Base-by-base conservation (phyloP, 2,113 vertebrate species). In the Eclectus roratus region DNA sequence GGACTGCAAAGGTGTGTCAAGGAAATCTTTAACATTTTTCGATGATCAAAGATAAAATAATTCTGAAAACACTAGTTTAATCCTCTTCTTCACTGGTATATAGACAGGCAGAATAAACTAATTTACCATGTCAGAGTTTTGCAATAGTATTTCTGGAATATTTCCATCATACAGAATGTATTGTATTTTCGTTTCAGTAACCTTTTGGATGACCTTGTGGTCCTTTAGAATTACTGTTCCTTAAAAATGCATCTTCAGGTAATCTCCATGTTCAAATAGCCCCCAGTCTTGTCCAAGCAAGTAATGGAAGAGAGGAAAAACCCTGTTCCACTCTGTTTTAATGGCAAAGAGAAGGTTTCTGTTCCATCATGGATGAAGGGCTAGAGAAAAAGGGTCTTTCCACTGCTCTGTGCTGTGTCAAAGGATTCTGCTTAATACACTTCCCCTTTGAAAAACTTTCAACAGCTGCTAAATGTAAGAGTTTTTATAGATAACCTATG, bases 291-390 rank as follows among this genome's bases (percentile, higher is more conserved):
- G 31, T 69, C 70, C 10, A 11, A 25, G 37, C 47, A 31, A 33
- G 41, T 37, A 61, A 33, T 0, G 1, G 29, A 47, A 35, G 17
- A 55, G 39, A 66, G 28, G 24, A 20, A 31, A 46, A 39, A 0
- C 3, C 10, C 6, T 18, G 1, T 69, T 85, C n/a, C 0, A 0
- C 63, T 35, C 39, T 56, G 27, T 0, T 0, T 8, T 44, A 60
- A 50, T 7, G 15, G 21, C 20, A 24, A 68, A 77, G 37, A 1
- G 3, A 55, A 65, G 35, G 44, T 50, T 64, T 89, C 44, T 65
- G 8, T 69, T 82, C 23, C 24, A 0, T 49, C 21, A n/a, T 33
- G 31, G 15, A 7, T 31, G 23, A 58, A 58, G 12, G 53, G 12
- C 10, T 24, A 24, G 39, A 76, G 70, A 61, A 35, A 18, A 43